Evolutionary conservation across 1,140 invertebrate genomes (phyloP).

Genomic region (Ceratosolen solmsi): DNA sequence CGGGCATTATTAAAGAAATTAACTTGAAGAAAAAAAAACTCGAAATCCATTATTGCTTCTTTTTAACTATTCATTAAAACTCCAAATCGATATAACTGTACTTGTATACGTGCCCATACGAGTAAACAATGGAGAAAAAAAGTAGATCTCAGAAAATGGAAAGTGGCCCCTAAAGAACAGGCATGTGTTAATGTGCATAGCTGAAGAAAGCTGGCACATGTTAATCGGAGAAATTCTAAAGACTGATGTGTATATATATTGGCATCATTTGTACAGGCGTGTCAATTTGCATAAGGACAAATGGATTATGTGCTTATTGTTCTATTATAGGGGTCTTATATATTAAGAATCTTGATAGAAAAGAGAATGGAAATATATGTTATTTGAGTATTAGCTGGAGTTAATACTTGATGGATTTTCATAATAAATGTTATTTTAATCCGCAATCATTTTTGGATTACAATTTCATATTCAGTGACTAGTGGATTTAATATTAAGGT

Average conservation of each 20-base stretch:
- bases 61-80: background rate
- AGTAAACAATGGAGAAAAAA: background rate
- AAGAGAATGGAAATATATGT: background rate
- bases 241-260: conserved; percentile 12
- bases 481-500: too few relatives aligned
- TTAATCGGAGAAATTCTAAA: conserved; percentile 66
- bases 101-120: background rate
- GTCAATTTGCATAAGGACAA: conserved; percentile 29
- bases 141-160: conserved; percentile 58
- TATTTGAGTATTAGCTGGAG: too few relatives aligned
- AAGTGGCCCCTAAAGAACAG: conserved; percentile 60
- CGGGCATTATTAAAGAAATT: background rate
- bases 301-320: conserved; percentile 30
- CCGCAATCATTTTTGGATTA: too few relatives aligned
- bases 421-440: too few relatives aligned
- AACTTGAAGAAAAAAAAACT: too few relatives aligned
- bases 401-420: too few relatives aligned
- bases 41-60: background rate
- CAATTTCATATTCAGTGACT: too few relatives aligned
- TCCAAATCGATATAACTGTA: background rate
- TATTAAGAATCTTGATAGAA: background rate
- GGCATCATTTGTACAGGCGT: background rate
- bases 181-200: conserved; percentile 46
- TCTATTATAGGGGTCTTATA: background rate
- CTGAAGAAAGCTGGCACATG: conserved; percentile 61